Evolutionary conservation across 2,797 vertebrate species (phyloP), one percentile per base, ranked within the genome.

Genomic region (Rhabdomys pumilio): DNA sequence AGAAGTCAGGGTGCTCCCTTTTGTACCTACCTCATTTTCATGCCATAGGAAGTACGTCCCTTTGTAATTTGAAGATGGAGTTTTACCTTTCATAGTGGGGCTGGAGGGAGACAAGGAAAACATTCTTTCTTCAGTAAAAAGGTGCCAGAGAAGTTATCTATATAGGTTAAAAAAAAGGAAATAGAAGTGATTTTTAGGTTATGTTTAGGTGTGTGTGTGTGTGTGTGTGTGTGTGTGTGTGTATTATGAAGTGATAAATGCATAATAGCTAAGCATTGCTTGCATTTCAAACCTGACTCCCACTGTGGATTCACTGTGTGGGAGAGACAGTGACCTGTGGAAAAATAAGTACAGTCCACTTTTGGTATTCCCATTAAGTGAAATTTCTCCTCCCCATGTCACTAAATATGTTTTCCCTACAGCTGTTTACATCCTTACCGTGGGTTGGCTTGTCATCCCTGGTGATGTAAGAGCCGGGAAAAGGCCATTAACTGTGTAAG

Each of bases 401-500:
- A 57, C 38, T 90, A 13, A 96, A 72, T 95, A 69, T 97, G 97
- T 96, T 97, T 98, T 97, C 89, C 91, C 91, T 96, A 95, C 97
- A 96, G 69, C 96, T 97, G 97, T 97, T 98, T 97, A 96, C 90
- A 90, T 97, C 96, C 84, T 95, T 75, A 85, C 26, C 65, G 93
- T 57, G 26, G 41, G 96, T 96, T 98, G 97, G 75, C 93, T 97
- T 96, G n/a, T 86, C 97, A 92, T 97, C 92, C 92, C 84, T 86
- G 95, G 31, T 98, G 97, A 97, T 0, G 81, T 91, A 96, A 97
- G 81, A 90, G 88, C 91, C 9, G 92, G 77, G 91, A 97, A 98
- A 98, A 97, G 94, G 59, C 96, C 93, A 96, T 95, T 97, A 97
- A 93, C 94, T 97, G 84, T 90, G 87, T 82, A 97, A 97, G 82